Percentiles rank a stretch among this genome's conserved stretches.
phyloP scores from a whole-genome alignment of 2,888 invertebrate species.

The Amphimallon solstitiale region DNA sequence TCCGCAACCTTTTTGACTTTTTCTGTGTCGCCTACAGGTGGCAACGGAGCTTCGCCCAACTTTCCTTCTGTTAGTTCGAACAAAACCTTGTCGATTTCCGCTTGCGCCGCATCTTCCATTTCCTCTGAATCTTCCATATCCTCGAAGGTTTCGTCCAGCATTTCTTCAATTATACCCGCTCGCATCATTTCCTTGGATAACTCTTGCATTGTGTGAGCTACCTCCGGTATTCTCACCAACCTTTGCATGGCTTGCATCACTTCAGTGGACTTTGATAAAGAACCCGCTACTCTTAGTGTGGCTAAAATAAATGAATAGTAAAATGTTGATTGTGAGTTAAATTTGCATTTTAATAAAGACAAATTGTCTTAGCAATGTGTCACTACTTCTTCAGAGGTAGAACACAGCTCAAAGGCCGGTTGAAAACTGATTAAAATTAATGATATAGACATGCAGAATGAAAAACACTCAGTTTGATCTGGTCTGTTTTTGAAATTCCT shows the following conservation, averaged over 20 bases:
- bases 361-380: too few relatives aligned
- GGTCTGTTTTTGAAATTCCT: too few relatives aligned
- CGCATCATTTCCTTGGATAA: constrained; percentile 99
- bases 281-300: constrained; percentile 92
- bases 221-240: constrained; percentile 89
- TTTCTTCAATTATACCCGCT: constrained; percentile 98
- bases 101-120: constrained; percentile 95
- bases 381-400: too few relatives aligned
- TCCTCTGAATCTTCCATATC: constrained; percentile 92
- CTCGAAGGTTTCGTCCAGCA: constrained; percentile 98
- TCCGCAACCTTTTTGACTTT: constrained; percentile 68
- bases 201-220: constrained; percentile 96
- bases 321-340: too few relatives aligned
- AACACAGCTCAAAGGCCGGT: too few relatives aligned
- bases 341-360: too few relatives aligned
- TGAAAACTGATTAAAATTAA: too few relatives aligned
- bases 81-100: constrained; percentile 74
- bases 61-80: constrained; percentile 93
- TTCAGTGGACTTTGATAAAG: constrained; percentile 94
- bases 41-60: constrained; percentile 90
- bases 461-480: too few relatives aligned
- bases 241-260: constrained; percentile 99
- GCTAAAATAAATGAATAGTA: constrained; percentile 69
- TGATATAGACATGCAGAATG: too few relatives aligned
- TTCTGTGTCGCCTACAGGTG: constrained; percentile 73